phyloP scores from a whole-genome alignment of 2,797 vertebrate species.

The Anguilla pacifica region DNA sequence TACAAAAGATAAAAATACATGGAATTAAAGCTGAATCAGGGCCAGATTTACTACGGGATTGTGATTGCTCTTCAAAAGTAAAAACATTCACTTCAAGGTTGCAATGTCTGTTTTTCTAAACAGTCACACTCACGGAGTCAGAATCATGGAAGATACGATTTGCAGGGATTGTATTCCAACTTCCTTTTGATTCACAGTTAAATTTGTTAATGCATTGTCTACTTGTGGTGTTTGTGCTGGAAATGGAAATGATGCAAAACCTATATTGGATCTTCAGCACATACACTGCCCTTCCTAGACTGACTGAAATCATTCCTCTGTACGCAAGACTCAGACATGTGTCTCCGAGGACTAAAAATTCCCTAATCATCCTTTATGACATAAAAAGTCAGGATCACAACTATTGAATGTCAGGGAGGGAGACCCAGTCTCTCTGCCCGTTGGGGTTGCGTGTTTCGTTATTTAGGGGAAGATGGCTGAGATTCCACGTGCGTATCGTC shows the following conservation, averaged over 20 bases:
- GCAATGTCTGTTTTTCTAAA: too few species aligned
- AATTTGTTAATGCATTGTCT: too few species aligned
- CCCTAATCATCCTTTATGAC: constrained; percentile 25
- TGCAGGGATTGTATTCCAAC: too few species aligned
- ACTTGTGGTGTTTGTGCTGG: too few species aligned
- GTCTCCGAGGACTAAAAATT: neutral
- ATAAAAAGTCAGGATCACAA: constrained; percentile 1
- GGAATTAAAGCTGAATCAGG: constrained; percentile 20
- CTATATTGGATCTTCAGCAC: neutral
- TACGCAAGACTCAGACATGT: neutral
- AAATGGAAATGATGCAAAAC: too few species aligned
- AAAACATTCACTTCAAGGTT: too few species aligned
- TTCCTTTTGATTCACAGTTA: too few species aligned
- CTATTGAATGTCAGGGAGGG: neutral
- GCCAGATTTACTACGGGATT: neutral
- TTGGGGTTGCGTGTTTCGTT: neutral
- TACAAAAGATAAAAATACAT: constrained; percentile 8
- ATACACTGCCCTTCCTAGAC: neutral
- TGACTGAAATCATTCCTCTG: constrained; percentile 17
- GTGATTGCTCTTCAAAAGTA: too few species aligned
- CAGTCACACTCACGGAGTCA: too few species aligned
- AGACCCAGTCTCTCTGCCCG: neutral
- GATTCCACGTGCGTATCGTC: too few species aligned
- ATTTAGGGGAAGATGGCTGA: too few species aligned
- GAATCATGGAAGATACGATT: too few species aligned